phyloP scores from a whole-genome alignment of 2,888 invertebrate species.

The Chymomyza caudatula region DNA sequence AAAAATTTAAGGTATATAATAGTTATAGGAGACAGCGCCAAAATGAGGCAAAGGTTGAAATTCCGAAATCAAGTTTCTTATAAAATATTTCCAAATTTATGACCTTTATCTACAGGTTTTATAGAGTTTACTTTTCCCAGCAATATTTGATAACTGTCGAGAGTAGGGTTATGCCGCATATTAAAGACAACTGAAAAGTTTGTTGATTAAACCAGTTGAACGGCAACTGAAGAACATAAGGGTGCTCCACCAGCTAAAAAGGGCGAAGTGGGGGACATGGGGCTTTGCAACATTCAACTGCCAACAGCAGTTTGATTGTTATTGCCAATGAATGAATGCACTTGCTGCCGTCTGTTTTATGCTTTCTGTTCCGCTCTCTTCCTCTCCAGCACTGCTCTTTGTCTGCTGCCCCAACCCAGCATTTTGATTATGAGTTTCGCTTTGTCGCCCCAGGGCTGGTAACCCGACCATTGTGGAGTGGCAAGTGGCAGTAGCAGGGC shows the following conservation, averaged over 20 bases:
- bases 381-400: constrained; percentile 8
- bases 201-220: constrained; percentile 61
- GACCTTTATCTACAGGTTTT: constrained; percentile 43
- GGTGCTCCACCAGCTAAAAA: constrained; percentile 23
- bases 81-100: constrained; percentile 37
- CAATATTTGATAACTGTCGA: not conserved
- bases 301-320: constrained; percentile 68
- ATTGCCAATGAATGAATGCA: constrained; percentile 72
- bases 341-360: constrained; percentile 55
- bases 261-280: constrained; percentile 19
- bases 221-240: constrained; percentile 48
- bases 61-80: not conserved
- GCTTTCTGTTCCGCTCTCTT: constrained; percentile 13
- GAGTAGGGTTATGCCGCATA: too few species aligned
- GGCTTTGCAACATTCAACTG: constrained; percentile 37
- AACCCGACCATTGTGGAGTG: not conserved
- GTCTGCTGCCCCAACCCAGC: constrained; percentile 33
- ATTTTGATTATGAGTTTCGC: constrained; percentile 15
- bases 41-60: constrained; percentile 36
- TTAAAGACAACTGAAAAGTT: too few species aligned
- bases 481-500: constrained; percentile 50
- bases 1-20: constrained; percentile 14
- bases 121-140: constrained; percentile 61
- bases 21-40: constrained; percentile 44
- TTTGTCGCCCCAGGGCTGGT: constrained; percentile 8